A percentile compares a stretch with the other conserved stretches of the same genome.
Conservation (phyloP, 1,140 invertebrate species). For the Chrysopa pallens region DNA sequence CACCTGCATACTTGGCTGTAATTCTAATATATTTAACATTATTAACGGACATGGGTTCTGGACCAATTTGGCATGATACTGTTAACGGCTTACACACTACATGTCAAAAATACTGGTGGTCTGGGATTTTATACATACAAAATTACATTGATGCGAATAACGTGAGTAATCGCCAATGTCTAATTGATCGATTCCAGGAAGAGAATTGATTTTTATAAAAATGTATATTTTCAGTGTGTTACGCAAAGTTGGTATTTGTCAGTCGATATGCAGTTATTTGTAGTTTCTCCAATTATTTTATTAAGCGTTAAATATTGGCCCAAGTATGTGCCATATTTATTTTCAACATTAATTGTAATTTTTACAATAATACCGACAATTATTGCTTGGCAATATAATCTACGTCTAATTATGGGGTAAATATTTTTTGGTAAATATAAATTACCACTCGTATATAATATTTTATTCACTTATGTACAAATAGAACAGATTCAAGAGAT, state of each 20-base stretch:
- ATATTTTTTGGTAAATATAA: too few relatives aligned
- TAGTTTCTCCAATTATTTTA: conserved; percentile 20
- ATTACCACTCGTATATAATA: too few relatives aligned
- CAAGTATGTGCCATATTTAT: conserved; percentile 2
- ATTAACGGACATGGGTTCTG: conserved; percentile 29
- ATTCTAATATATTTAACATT: conserved; percentile 30
- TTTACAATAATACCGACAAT: conserved; percentile 1
- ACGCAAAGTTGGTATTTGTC: conserved; percentile 24
- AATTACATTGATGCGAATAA: conserved; percentile 24
- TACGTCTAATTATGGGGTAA: conserved; percentile 3
- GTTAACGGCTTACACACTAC: conserved; percentile 11
- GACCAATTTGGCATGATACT: conserved; percentile 24
- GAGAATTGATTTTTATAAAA: too few relatives aligned
- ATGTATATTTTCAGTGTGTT: conserved; percentile 17
- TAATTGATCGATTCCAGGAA: too few relatives aligned
- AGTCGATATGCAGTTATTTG: conserved; percentile 23
- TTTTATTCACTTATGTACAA: too few relatives aligned
- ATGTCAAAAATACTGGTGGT: conserved; percentile 29
- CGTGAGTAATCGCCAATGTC: conserved; percentile 10
- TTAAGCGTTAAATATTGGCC: conserved; percentile 13
- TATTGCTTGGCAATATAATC: conserved; percentile 5
- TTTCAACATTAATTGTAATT: background rate
- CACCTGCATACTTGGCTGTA: conserved; percentile 32
- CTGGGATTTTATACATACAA: conserved; percentile 24
- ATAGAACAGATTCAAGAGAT: too few relatives aligned